These are phyloP conservation scores for Epizoanthus scotinus DNA, from an alignment of 92 coral and sea anemone species.

Conservation along the genomic window DNA sequence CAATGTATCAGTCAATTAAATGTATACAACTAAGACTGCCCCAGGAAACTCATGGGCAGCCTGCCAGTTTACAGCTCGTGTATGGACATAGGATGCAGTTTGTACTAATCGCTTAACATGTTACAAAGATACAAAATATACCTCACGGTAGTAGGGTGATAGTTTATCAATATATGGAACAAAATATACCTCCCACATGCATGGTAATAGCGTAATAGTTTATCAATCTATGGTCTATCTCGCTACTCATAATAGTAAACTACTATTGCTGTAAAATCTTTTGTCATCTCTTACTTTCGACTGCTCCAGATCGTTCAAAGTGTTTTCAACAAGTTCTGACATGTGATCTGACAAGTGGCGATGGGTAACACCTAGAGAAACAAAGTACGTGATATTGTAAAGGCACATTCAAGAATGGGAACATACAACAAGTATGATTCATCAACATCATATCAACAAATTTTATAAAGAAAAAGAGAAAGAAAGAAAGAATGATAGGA, in stretches of 20 bases:
- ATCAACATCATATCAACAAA: neutral
- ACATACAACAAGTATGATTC: neutral
- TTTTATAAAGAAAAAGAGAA: no score
- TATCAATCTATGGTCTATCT: no score
- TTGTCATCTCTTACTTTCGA: conserved; percentile 64
- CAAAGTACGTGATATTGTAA: neutral
- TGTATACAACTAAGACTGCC: neutral
- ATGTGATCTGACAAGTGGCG: conserved; percentile 97
- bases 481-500: no score
- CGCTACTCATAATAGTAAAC: neutral
- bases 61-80: no score
- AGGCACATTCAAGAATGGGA: neutral
- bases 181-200: no score
- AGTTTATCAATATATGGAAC: no score
- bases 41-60: no score
- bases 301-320: conserved; percentile 85
- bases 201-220: no score
- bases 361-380: conserved; percentile 86
- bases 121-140: no score
- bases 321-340: conserved; percentile 98
- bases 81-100: no score
- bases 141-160: no score
- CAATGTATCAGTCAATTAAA: neutral
- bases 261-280: neutral
- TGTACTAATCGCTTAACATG: no score